These are phyloP conservation scores for Agonopterix heracliana DNA, from an alignment of 2,888 invertebrate genomes.

Conservation along the genomic window DNA sequence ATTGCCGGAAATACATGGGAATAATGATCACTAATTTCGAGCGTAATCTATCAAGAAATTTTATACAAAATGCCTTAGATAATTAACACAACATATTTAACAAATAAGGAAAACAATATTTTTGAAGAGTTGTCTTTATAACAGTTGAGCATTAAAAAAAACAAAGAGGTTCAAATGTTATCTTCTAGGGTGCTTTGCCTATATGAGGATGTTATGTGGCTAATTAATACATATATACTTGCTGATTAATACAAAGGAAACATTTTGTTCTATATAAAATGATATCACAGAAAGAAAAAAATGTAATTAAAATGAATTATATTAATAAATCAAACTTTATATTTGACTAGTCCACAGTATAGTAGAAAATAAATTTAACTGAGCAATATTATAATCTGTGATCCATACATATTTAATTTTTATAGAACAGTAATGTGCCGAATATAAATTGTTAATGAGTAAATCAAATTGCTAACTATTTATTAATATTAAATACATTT, in stretches of 20 bases:
- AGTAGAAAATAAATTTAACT: conserved; percentile 31
- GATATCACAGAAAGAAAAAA: conserved; percentile 61
- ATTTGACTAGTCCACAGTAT: conserved; percentile 60
- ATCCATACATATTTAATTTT: neutral
- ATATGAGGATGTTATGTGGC: conserved; percentile 61
- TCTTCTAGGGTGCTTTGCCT: conserved; percentile 21
- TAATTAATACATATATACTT: conserved; percentile 42
- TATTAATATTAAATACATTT: too few relatives aligned
- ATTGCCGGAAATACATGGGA: too few relatives aligned
- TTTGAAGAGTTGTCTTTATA: conserved; percentile 24
- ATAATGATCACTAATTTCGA: too few relatives aligned
- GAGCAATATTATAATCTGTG: conserved; percentile 24
- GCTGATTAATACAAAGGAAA: conserved; percentile 17
- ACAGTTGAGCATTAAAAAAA: conserved; percentile 31
- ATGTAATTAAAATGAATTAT: conserved; percentile 36
- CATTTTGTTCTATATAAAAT: conserved; percentile 58
- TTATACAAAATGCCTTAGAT: too few relatives aligned
- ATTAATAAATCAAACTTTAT: conserved; percentile 40
- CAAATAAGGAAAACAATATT: conserved; percentile 18
- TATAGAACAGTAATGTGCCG: neutral
- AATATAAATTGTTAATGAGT: neutral
- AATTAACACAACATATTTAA: conserved; percentile 18
- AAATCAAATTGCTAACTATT: neutral
- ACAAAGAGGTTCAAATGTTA: neutral
- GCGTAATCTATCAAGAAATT: too few relatives aligned